Conservation (phyloP, 2,113 vertebrate species). For the Fukomys damarensis region DNA sequence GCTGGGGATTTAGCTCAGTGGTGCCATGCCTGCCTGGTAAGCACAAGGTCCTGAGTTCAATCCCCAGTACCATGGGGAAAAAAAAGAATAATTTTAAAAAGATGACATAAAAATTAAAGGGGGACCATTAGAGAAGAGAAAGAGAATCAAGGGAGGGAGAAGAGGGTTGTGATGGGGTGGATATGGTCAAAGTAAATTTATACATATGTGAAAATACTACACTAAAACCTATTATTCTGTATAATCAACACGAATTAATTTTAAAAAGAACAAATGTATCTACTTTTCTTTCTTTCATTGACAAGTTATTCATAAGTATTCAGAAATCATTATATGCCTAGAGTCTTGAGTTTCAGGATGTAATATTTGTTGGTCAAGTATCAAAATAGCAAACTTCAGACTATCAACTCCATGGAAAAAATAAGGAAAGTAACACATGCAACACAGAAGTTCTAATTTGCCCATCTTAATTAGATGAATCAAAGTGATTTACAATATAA, state of each 20-base stretch:
- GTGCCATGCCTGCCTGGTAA: too few species aligned
- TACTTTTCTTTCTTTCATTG: background rate
- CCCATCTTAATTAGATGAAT: background rate
- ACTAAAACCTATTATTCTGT: background rate
- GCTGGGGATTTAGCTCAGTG: too few species aligned
- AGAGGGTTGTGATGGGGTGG: too few species aligned
- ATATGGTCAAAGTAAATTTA: background rate
- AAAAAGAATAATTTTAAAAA: background rate
- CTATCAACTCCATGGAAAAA: background rate
- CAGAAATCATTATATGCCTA: background rate
- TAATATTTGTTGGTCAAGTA: background rate
- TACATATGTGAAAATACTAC: background rate
- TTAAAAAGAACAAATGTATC: background rate
- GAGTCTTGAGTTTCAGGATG: background rate
- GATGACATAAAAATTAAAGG: background rate
- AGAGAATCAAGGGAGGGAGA: background rate
- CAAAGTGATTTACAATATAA: background rate
- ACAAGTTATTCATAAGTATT: background rate
- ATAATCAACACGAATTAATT: background rate
- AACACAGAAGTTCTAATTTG: background rate
- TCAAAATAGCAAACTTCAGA: background rate
- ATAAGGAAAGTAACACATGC: background rate
- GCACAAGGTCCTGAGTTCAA: too few species aligned
- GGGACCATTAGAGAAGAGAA: background rate
- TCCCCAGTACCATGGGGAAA: too few species aligned